phyloP scores from a whole-genome alignment of 2,888 invertebrate genomes.

The Agrochola circellaris region DNA sequence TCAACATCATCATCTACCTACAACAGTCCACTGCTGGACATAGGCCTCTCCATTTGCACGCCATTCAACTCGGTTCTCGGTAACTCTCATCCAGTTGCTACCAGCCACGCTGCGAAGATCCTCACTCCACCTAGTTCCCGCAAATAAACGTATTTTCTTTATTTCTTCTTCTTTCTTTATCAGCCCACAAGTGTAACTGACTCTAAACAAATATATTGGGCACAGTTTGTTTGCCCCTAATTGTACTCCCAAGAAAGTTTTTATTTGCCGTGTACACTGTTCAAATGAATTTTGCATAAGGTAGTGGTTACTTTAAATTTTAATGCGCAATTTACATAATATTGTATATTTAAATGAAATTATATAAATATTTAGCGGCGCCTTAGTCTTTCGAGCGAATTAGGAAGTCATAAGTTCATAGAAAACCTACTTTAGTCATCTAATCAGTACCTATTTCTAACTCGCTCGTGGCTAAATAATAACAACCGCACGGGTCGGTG shows the following conservation, averaged over 20 bases:
- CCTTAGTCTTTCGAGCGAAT: conserved; percentile 13
- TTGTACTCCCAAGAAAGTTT: conserved; percentile 69
- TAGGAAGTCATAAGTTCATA: not conserved
- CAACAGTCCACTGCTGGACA: not conserved
- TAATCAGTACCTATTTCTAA: not conserved
- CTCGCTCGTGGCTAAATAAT: not conserved
- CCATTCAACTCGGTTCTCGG: not conserved
- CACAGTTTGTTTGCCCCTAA: conserved; percentile 60
- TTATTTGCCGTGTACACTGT: conserved; percentile 59
- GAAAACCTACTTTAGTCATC: not conserved
- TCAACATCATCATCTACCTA: too few species aligned
- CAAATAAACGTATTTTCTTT: not conserved
- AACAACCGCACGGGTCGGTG: not conserved
- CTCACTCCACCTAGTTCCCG: too few species aligned
- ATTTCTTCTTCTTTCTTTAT: not conserved
- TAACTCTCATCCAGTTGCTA: not conserved
- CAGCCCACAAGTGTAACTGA: conserved; percentile 38
- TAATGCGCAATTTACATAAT: conserved; percentile 53
- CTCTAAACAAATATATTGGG: conserved; percentile 49
- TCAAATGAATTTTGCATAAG: conserved; percentile 60
- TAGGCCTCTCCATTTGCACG: not conserved
- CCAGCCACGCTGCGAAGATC: not conserved
- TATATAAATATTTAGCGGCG: conserved; percentile 16
- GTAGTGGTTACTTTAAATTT: conserved; percentile 48
- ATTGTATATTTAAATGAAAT: conserved; percentile 35